Percentiles rank a stretch among this genome's conserved stretches.
phyloP scores from a whole-genome alignment of 2,113 vertebrate species.

The Amphiprion ocellaris region DNA sequence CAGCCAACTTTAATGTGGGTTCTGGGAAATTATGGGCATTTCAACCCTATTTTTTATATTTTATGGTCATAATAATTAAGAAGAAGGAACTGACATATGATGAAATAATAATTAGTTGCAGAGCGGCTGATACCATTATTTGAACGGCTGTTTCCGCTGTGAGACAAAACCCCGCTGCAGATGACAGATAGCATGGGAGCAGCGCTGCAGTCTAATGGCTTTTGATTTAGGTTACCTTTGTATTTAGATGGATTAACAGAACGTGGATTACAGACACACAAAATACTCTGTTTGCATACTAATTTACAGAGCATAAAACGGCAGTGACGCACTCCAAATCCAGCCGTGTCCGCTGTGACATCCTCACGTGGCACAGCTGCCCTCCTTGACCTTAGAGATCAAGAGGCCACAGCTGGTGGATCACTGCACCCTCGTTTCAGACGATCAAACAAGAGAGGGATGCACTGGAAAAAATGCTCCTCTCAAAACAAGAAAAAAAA shows the following conservation, averaged over 20 bases:
- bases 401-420: slow-evolving; percentile 65
- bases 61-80: not conserved
- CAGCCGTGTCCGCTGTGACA: slow-evolving; percentile 10
- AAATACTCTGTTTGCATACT: slow-evolving; percentile 58
- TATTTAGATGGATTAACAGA: slow-evolving; percentile 78
- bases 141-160: slow-evolving; percentile 2
- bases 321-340: slow-evolving; percentile 25
- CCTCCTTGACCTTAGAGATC: slow-evolving; percentile 52
- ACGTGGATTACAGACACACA: slow-evolving; percentile 73
- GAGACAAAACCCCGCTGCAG: not conserved
- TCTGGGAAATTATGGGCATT: too few species aligned
- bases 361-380: slow-evolving; percentile 35
- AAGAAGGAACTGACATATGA: not conserved
- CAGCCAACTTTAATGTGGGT: too few species aligned
- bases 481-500: too few species aligned
- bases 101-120: not conserved
- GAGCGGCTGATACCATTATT: not conserved
- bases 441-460: slow-evolving; percentile 28
- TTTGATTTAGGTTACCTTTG: slow-evolving; percentile 82
- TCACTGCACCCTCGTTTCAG: slow-evolving; percentile 48
- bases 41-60: too few species aligned
- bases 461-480: too few species aligned
- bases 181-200: slow-evolving; percentile 40
- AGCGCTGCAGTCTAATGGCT: slow-evolving; percentile 56
- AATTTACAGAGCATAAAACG: slow-evolving; percentile 31